These are phyloP conservation scores for Caenorhabditis sp. DNA, from an alignment of 2,888 invertebrate species.

Conservation along the genomic window DNA sequence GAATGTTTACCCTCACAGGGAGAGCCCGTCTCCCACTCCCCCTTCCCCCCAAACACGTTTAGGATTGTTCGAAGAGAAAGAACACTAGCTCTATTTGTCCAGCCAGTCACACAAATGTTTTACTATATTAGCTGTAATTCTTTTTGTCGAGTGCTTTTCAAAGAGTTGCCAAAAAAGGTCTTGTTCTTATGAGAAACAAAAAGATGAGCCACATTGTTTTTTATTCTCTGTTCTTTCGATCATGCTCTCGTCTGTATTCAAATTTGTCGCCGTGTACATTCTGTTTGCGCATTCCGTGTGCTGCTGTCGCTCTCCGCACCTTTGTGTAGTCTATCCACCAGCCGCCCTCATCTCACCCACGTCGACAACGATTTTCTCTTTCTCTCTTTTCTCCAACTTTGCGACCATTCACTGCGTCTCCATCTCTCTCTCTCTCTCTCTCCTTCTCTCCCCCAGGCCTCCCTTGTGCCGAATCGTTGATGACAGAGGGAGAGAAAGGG, in stretches of 20 bases:
- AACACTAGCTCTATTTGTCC: constrained; percentile 45
- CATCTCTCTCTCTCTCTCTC: constrained; percentile 25
- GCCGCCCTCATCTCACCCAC: constrained; percentile 39
- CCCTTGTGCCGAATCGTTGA: no score
- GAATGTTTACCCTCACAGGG: constrained; percentile 31
- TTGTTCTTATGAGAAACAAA: no score
- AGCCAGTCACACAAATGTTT: constrained; percentile 34
- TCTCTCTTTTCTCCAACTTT: constrained; percentile 25
- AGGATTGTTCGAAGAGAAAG: constrained; percentile 36
- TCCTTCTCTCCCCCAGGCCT: constrained; percentile 6
- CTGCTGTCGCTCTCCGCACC: constrained; percentile 20
- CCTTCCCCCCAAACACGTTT: constrained; percentile 35
- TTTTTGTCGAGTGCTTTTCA: no score
- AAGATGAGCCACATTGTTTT: no score
- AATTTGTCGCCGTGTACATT: constrained; percentile 1
- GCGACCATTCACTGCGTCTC: constrained; percentile 41
- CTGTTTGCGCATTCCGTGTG: constrained; percentile 41
- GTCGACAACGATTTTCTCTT: constrained; percentile 14
- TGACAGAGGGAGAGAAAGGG: constrained; percentile 3
- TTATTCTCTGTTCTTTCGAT: not conserved
- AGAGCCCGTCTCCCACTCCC: constrained; percentile 15
- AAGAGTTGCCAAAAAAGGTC: no score
- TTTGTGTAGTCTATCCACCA: constrained; percentile 32
- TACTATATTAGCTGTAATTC: constrained; percentile 7
- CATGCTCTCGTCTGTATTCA: constrained; percentile 1